A percentile compares a stretch with the other conserved stretches of the same genome.
These are phyloP conservation scores for Syrphus vitripennis DNA, from an alignment of 2,888 invertebrate genomes.

Conservation along the genomic window DNA sequence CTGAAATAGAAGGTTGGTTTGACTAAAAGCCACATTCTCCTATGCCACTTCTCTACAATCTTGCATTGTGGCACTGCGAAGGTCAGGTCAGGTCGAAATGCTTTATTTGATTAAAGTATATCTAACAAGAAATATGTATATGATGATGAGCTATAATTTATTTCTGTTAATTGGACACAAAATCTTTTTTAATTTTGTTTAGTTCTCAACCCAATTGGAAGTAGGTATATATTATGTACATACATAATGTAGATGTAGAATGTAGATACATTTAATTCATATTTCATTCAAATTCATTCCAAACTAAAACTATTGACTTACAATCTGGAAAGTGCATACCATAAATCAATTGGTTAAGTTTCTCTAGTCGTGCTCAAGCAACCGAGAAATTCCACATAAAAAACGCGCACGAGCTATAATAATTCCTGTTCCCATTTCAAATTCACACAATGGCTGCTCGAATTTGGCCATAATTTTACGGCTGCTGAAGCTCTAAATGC, in stretches of 20 bases:
- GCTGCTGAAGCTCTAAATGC: constrained; percentile 65
- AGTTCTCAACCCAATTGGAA: background rate
- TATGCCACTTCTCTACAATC: no score
- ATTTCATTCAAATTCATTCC: constrained; percentile 4
- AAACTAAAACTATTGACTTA: constrained; percentile 34
- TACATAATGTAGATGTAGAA: no score
- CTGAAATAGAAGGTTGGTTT: no score
- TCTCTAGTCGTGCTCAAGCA: constrained; percentile 33
- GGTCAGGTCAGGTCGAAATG: no score
- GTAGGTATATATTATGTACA: no score
- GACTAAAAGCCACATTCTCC: no score
- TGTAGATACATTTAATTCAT: no score
- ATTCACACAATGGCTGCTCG: constrained; percentile 54
- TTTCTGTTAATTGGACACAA: background rate
- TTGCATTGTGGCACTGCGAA: no score
- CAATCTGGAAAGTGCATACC: constrained; percentile 32
- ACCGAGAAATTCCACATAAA: constrained; percentile 56
- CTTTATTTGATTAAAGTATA: no score
- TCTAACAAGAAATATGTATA: no score
- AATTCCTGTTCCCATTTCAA: constrained; percentile 44
- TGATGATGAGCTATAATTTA: no score
- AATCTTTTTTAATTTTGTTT: background rate
- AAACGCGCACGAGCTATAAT: constrained; percentile 26
- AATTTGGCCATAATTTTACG: constrained; percentile 66
- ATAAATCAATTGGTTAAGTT: constrained; percentile 3